These are phyloP conservation scores for Micronycteris hirsuta DNA, from an alignment of 2,113 vertebrate species.

Conservation along the genomic window DNA sequence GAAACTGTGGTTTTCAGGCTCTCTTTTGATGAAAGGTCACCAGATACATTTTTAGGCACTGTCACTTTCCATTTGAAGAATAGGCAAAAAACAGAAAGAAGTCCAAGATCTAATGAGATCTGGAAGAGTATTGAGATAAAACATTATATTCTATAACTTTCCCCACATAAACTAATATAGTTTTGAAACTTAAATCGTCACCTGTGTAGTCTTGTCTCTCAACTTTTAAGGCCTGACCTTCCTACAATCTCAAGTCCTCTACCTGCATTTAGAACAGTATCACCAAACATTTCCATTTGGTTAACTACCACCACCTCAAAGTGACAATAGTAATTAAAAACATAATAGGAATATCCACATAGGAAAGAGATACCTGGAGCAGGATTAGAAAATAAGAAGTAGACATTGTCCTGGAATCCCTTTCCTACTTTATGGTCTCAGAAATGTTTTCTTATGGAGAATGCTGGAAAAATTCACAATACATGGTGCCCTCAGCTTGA, in stretches of 20 bases:
- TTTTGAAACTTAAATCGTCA: neutral
- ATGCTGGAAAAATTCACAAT: neutral
- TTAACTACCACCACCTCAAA: neutral
- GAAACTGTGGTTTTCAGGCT: neutral
- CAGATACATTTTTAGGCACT: neutral
- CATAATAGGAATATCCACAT: neutral
- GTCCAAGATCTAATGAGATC: neutral
- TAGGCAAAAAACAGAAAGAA: neutral
- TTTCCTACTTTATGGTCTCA: neutral
- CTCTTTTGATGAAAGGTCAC: neutral
- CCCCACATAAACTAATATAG: neutral
- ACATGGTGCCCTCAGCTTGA: neutral
- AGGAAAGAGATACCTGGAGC: neutral
- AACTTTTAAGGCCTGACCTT: neutral
- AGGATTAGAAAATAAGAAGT: neutral
- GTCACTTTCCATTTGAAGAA: neutral
- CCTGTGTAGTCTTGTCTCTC: neutral
- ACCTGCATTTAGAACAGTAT: neutral
- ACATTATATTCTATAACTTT: neutral
- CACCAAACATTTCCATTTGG: neutral
- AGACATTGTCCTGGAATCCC: neutral
- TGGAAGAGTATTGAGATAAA: neutral
- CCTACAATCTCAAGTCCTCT: neutral
- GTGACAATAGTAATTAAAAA: neutral
- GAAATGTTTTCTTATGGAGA: neutral